phyloP scores from a whole-genome alignment of 2,888 invertebrate genomes.

The Sialis lutaria region DNA sequence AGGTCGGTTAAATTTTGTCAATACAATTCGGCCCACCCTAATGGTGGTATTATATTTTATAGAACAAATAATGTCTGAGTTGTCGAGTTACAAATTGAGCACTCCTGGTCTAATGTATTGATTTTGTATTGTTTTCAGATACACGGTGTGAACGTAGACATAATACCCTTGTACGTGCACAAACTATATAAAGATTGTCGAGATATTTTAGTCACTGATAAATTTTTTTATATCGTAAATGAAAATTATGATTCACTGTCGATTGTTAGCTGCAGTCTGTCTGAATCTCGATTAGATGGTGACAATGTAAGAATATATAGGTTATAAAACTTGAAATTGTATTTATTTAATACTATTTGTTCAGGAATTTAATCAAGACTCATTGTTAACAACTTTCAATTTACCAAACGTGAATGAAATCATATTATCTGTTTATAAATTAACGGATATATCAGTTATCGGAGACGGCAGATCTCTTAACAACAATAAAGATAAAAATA shows the following conservation, averaged over 20 bases:
- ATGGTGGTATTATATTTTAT: too few species aligned
- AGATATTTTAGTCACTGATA: constrained; percentile 46
- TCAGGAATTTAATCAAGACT: constrained; percentile 37
- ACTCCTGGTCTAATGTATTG: too few species aligned
- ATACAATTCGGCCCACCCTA: too few species aligned
- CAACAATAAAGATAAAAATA: constrained; percentile 15
- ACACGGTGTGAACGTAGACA: constrained; percentile 45
- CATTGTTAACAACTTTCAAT: constrained; percentile 35
- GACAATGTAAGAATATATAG: constrained; percentile 23
- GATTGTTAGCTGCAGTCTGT: constrained; percentile 36
- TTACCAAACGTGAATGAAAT: constrained; percentile 31
- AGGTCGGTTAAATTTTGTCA: too few species aligned
- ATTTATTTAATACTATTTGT: constrained; percentile 11
- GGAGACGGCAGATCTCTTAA: constrained; percentile 11
- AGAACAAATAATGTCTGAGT: too few species aligned
- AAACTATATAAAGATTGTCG: constrained; percentile 44
- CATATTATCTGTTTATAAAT: constrained; percentile 30
- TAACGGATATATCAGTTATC: constrained; percentile 24
- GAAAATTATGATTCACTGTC: constrained; percentile 27
- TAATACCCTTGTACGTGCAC: constrained; percentile 48
- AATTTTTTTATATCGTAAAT: constrained; percentile 44
- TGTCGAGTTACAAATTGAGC: too few species aligned
- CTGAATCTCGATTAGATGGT: constrained; percentile 33
- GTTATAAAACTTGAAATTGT: not conserved
- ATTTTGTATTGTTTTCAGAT: constrained; percentile 27